Evolutionary conservation across 1,140 invertebrate genomes (phyloP).

Genomic region (Brachionus sp.): DNA sequence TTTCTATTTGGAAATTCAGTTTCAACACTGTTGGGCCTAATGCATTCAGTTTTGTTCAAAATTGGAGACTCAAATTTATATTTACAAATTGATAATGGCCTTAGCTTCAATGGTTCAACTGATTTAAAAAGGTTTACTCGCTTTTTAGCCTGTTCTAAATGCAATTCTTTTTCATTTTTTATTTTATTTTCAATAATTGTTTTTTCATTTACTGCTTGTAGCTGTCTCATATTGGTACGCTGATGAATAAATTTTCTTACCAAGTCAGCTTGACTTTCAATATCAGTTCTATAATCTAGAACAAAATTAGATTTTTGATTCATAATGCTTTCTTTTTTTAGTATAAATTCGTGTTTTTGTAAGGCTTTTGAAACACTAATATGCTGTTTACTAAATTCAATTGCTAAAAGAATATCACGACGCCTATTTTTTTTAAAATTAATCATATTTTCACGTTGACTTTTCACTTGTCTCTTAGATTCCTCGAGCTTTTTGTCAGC

Average conservation of each 20-base stretch:
- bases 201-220: not conserved
- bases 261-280: slow-evolving; percentile 8
- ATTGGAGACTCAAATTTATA: not conserved
- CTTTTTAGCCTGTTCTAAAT: not conserved
- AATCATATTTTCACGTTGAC: slow-evolving; percentile 49
- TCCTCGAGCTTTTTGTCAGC: slow-evolving; percentile 50
- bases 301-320: slow-evolving; percentile 30
- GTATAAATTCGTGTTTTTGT: slow-evolving; percentile 51
- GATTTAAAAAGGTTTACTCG: not conserved
- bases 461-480: slow-evolving; percentile 50
- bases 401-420: slow-evolving; percentile 52
- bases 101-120: not conserved
- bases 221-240: not conserved
- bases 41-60: not conserved
- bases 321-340: not conserved
- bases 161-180: not conserved
- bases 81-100: not conserved
- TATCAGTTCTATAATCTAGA: not conserved
- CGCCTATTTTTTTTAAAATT: slow-evolving; percentile 49
- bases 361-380: slow-evolving; percentile 57
- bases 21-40: not conserved
- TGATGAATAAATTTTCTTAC: slow-evolving; percentile 17
- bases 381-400: slow-evolving; percentile 56
- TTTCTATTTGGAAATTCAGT: not conserved
- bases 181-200: not conserved